A percentile compares a stretch with the other conserved stretches of the same genome.
These are phyloP conservation scores for Daboia siamensis DNA, from an alignment of 2,113 vertebrate species.

Conservation along the genomic window DNA sequence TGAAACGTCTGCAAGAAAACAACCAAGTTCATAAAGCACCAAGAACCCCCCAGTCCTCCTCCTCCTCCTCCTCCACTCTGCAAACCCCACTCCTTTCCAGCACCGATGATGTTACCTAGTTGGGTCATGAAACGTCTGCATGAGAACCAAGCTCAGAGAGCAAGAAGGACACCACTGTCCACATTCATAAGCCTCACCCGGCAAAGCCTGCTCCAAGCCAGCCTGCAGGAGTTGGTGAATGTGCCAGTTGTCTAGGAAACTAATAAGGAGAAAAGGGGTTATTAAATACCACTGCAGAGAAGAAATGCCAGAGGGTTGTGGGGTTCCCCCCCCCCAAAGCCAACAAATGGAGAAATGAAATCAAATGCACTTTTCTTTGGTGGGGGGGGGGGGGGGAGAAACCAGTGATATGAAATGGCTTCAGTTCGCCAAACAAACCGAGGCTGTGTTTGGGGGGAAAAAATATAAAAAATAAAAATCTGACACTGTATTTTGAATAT, in stretches of 20 bases:
- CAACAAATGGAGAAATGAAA: slow-evolving; percentile 4
- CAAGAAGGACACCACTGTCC: no score
- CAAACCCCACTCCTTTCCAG: no score
- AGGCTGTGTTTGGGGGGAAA: slow-evolving; percentile 11
- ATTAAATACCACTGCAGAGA: background rate
- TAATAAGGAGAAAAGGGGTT: background rate
- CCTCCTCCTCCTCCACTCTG: no score
- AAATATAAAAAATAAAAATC: background rate
- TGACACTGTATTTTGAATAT: slow-evolving; percentile 40
- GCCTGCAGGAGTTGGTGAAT: background rate
- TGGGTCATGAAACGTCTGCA: no score
- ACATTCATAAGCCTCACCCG: no score
- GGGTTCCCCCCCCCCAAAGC: background rate
- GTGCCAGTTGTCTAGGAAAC: no score
- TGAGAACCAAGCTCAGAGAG: no score
- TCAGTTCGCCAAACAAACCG: slow-evolving; percentile 26
- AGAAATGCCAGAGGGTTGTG: background rate
- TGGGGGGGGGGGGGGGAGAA: background rate
- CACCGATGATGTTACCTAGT: no score
- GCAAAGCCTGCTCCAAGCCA: no score
- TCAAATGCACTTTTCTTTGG: background rate
- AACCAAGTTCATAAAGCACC: no score
- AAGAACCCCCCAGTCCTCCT: no score
- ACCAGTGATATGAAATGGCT: background rate
- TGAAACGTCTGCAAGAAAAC: no score